These are phyloP conservation scores for Triplophysa yarkandensis DNA, from an alignment of 2,797 vertebrate genomes.

Conservation along the genomic window DNA sequence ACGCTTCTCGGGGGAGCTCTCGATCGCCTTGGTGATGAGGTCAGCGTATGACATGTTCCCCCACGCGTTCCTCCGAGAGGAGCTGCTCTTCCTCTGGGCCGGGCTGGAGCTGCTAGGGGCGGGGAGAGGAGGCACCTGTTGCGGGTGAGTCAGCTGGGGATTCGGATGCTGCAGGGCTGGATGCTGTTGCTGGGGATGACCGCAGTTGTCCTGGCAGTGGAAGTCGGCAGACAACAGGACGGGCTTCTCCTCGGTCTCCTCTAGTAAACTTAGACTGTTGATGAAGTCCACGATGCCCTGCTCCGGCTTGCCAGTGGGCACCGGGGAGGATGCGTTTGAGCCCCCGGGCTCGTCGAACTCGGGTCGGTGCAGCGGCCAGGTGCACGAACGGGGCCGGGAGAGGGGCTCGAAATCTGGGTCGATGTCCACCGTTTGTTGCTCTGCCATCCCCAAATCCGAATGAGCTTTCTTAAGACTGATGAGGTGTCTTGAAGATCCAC, in stretches of 20 bases:
- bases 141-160: slow-evolving; percentile 72
- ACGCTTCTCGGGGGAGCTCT: slow-evolving; percentile 93
- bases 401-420: slow-evolving; percentile 96
- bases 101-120: slow-evolving; percentile 67
- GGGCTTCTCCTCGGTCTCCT: slow-evolving; percentile 77
- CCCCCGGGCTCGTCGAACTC: slow-evolving; percentile 81
- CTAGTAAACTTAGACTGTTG: slow-evolving; percentile 83
- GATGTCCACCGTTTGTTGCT: slow-evolving; percentile 83
- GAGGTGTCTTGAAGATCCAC: slow-evolving; percentile 7
- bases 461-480: slow-evolving; percentile 9
- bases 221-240: slow-evolving; percentile 76
- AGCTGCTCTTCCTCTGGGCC: slow-evolving; percentile 89
- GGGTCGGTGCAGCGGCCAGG: slow-evolving; percentile 93
- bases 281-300: slow-evolving; percentile 80
- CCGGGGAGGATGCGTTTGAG: slow-evolving; percentile 88
- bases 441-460: slow-evolving; percentile 73
- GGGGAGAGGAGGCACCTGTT: slow-evolving; percentile 79
- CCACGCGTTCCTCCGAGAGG: slow-evolving; percentile 95
- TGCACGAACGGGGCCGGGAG: slow-evolving; percentile 91
- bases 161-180: slow-evolving; percentile 64
- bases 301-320: slow-evolving; percentile 78
- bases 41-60: slow-evolving; percentile 98
- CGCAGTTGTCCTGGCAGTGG: slow-evolving; percentile 75
- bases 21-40: slow-evolving; percentile 96
- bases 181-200: slow-evolving; percentile 69